phyloP scores from a whole-genome alignment of 2,888 invertebrate species.

The Ellobium chinense region DNA sequence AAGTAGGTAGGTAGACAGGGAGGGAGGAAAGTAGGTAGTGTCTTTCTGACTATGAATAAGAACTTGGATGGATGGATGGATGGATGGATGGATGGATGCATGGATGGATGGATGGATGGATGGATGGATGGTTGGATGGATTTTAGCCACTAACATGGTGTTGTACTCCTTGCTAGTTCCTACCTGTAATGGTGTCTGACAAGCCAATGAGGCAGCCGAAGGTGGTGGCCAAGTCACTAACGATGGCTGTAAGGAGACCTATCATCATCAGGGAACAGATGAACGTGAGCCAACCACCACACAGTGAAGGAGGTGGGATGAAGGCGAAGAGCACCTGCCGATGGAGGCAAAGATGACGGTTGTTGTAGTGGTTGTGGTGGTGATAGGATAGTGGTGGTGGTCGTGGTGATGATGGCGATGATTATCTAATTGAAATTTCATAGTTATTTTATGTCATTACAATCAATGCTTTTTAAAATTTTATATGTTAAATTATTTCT shows the following conservation, averaged over 20 bases:
- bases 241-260: constrained; percentile 82
- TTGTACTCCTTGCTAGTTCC: too few species aligned
- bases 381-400: background rate
- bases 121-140: too few species aligned
- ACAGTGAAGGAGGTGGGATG: constrained; percentile 81
- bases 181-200: constrained; percentile 80
- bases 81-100: too few species aligned
- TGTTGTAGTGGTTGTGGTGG: background rate
- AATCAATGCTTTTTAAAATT: background rate
- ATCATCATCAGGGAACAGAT: constrained; percentile 81
- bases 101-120: too few species aligned
- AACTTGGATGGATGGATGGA: too few species aligned
- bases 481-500: background rate
- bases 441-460: background rate
- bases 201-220: constrained; percentile 83
- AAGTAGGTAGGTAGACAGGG: too few species aligned
- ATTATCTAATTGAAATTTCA: background rate
- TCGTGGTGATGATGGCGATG: background rate
- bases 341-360: background rate
- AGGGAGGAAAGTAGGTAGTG: too few species aligned
- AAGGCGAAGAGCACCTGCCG: constrained; percentile 80
- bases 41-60: too few species aligned
- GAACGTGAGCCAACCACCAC: constrained; percentile 83
- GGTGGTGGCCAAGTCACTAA: constrained; percentile 82
- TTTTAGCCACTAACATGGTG: too few species aligned